phyloP scores from a whole-genome alignment of 30 jellyfish, hydroid and myxozoan genomes.

The Hydractinia symbiolongicarpus region DNA sequence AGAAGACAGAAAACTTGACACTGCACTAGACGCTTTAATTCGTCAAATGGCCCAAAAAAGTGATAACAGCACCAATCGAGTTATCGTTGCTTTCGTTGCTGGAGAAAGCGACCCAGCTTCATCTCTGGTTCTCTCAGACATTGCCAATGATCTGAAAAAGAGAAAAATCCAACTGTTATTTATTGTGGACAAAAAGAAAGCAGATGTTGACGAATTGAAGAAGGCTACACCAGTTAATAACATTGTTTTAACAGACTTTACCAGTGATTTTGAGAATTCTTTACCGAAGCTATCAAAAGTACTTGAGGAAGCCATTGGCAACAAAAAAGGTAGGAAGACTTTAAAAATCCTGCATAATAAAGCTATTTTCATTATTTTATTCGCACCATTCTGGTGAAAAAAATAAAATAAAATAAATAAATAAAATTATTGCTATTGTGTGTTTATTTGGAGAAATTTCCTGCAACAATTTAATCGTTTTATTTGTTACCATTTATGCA shows the following conservation, averaged over 20 bases:
- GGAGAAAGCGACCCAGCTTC: conserved; percentile 26
- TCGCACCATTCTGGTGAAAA: no score
- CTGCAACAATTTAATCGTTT: background rate
- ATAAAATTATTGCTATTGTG: no score
- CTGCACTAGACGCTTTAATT: background rate
- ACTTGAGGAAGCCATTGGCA: background rate
- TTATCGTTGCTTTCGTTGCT: conserved; percentile 34
- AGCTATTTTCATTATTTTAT: no score
- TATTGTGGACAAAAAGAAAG: background rate
- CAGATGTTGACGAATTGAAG: background rate
- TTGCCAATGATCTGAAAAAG: conserved; percentile 16
- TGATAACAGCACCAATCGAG: conserved; percentile 9
- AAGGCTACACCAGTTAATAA: background rate
- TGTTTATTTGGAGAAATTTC: no score
- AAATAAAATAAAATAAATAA: no score
- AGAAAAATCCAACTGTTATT: background rate
- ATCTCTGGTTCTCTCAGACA: background rate
- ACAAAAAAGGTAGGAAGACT: background rate
- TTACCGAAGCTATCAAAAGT: background rate
- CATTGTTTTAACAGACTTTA: background rate
- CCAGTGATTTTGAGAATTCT: background rate
- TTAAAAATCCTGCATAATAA: no score
- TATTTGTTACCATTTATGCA: no score
- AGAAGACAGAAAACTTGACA: background rate
- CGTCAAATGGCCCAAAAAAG: background rate